Evolutionary conservation across 2,888 invertebrate genomes (phyloP).

Genomic region (Germaria angustata): DNA sequence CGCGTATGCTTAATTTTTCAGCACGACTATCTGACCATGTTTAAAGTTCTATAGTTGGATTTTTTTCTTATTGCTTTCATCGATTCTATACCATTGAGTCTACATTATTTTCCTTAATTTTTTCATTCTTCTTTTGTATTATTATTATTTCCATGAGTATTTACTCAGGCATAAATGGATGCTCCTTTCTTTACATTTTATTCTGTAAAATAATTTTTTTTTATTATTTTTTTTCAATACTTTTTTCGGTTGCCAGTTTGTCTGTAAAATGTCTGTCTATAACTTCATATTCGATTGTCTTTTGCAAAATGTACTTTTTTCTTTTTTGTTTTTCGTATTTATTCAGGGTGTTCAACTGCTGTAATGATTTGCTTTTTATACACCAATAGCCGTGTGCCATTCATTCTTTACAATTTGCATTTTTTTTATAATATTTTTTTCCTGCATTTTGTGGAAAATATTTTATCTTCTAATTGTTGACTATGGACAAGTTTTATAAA

Average conservation of each 20-base stretch:
- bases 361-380: conserved; percentile 60
- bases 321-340: conserved; percentile 37
- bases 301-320: conserved; percentile 29
- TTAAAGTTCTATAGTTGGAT: conserved; percentile 15
- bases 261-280: conserved; percentile 57
- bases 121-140: conserved; percentile 1
- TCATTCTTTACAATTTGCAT: conserved; percentile 20
- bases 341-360: conserved; percentile 62
- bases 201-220: conserved; percentile 31
- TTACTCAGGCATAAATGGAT: conserved; percentile 64
- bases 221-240: conserved; percentile 18
- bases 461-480: conserved; percentile 54
- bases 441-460: conserved; percentile 15
- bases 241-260: conserved; percentile 55
- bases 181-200: conserved; percentile 59
- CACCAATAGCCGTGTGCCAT: conserved; percentile 32
- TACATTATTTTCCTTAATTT: conserved; percentile 30
- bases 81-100: conserved; percentile 44
- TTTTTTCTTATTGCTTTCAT: conserved; percentile 29
- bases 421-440: conserved; percentile 14
- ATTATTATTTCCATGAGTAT: conserved; percentile 52
- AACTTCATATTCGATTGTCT: conserved; percentile 56
- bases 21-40: not conserved
- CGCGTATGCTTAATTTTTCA: not conserved
- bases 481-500: conserved; percentile 10